These are phyloP conservation scores for Mormyrus hasselquistii DNA, from an alignment of 2,797 vertebrate genomes.

Conservation along the genomic window DNA sequence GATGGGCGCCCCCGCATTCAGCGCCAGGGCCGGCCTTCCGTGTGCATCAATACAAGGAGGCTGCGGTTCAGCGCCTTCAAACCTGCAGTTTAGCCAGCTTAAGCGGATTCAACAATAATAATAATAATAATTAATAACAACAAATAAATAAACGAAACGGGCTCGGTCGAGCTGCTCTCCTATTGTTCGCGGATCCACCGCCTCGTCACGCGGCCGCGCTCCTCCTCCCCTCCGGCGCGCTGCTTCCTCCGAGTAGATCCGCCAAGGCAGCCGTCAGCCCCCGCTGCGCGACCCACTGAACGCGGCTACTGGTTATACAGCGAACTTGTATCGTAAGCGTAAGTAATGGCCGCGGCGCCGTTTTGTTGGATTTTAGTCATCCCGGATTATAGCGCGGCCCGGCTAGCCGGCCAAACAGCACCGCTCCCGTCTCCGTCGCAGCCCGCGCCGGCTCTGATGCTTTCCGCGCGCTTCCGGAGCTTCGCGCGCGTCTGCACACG, in stretches of 20 bases:
- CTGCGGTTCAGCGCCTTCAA: neutral
- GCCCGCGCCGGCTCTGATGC: neutral
- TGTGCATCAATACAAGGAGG: neutral
- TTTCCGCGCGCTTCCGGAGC: conserved; percentile 24
- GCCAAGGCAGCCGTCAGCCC: neutral
- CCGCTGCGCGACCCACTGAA: neutral
- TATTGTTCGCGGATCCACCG: neutral
- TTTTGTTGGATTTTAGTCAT: neutral
- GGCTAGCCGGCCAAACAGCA: neutral
- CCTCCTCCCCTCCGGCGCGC: conserved; percentile 4
- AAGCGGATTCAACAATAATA: neutral
- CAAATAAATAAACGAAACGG: neutral
- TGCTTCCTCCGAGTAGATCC: neutral
- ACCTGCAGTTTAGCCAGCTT: neutral
- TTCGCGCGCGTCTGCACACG: conserved; percentile 29
- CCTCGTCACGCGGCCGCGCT: conserved; percentile 8
- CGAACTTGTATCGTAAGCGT: neutral
- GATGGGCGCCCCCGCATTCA: neutral
- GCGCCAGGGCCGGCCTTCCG: neutral
- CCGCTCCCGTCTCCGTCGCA: neutral
- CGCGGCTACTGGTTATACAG: neutral
- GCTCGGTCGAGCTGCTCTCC: neutral
- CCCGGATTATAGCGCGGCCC: neutral
- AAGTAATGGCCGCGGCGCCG: neutral
- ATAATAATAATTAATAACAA: neutral